Percentiles rank a stretch among this genome's conserved stretches.
These are phyloP conservation scores for Petrophora chlorosata DNA, from an alignment of 2,888 invertebrate genomes.

Conservation along the genomic window DNA sequence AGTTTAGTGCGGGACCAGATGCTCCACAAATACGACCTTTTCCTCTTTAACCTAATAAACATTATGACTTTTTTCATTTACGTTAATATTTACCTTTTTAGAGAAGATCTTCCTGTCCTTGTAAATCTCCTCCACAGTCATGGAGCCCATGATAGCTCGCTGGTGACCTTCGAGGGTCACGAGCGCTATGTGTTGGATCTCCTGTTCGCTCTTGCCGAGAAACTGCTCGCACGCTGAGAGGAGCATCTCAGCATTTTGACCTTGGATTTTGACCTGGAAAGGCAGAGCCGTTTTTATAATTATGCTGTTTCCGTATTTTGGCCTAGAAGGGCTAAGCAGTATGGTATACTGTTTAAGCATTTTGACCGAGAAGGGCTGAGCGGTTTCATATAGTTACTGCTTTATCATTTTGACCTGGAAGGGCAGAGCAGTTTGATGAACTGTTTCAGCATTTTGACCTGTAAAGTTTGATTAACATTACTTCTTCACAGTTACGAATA, in stretches of 20 bases:
- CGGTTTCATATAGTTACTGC: too few relatives aligned
- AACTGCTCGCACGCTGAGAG: slow-evolving; percentile 97
- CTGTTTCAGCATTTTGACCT: too few relatives aligned
- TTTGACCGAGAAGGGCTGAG: too few relatives aligned
- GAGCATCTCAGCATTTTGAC: slow-evolving; percentile 95
- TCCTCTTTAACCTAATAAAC: background rate
- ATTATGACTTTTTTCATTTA: background rate
- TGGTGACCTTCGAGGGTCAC: slow-evolving; percentile 97
- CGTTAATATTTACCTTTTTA: slow-evolving; percentile 79
- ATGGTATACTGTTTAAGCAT: too few relatives aligned
- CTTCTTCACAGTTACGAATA: too few relatives aligned
- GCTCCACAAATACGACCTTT: background rate
- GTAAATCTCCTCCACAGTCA: slow-evolving; percentile 98
- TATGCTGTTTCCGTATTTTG: too few relatives aligned
- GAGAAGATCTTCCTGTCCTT: slow-evolving; percentile 98
- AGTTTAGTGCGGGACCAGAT: too few relatives aligned
- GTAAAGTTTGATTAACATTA: too few relatives aligned
- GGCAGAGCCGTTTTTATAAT: background rate
- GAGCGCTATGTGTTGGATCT: slow-evolving; percentile 95
- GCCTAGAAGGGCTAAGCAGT: too few relatives aligned
- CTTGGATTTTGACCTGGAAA: slow-evolving; percentile 92
- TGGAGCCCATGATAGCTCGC: slow-evolving; percentile 97
- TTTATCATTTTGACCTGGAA: too few relatives aligned
- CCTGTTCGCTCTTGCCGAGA: slow-evolving; percentile 92
- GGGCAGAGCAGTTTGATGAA: too few relatives aligned